Evolutionary conservation across 2,797 vertebrate species (phyloP), one percentile per base, ranked within the genome.

Genomic region (Lycodopsis pacificus): DNA sequence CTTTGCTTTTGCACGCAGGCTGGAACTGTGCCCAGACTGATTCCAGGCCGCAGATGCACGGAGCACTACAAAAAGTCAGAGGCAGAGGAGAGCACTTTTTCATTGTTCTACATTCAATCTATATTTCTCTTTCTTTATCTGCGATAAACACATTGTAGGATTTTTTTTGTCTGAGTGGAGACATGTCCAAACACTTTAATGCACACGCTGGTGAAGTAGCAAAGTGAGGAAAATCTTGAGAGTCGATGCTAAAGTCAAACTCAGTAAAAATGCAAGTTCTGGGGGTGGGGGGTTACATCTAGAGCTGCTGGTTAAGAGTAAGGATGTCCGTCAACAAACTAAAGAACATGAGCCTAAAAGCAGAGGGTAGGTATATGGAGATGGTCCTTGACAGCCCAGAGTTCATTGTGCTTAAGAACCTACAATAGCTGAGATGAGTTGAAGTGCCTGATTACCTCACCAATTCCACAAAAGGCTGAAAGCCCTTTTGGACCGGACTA

Each of bases 11-110:
- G 25, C 67, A 65, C 49, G 22, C 64, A 5, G 61, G 36, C 82
- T 90, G 87, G 89, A 89, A 74, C 84, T 15, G 51, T 73, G 83
- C 91, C 88, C 84, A 65, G 80, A 83, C 75, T 46, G 49, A 76
- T 86, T 76, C 76, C 51, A 42, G 49, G 32, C 56, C 80, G 15
- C 58, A 72, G 79, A 85, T 17, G n/a, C 75, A 79, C 46, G 40
- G 22, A 85, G 71, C 46, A 22, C 63, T 25, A n/a, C 44, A 38
- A 58, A 68, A 80, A 70, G 30, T 80, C 76, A 44, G 22, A 79
- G 56, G 14, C 27, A 17, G 59, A 79, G 51, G 48, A 79, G 77
- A 71, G 71, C 48, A 32, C 53, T 67, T 81, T 79, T 73, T 81
- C 65, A 82, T 81, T 81, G 57, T 87, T 87, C 66, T 67, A 71